Percentiles rank a stretch among this genome's conserved stretches.
These are phyloP conservation scores for Pogonomyrmex californicus DNA, from an alignment of 1,140 invertebrate species.

Conservation along the genomic window DNA sequence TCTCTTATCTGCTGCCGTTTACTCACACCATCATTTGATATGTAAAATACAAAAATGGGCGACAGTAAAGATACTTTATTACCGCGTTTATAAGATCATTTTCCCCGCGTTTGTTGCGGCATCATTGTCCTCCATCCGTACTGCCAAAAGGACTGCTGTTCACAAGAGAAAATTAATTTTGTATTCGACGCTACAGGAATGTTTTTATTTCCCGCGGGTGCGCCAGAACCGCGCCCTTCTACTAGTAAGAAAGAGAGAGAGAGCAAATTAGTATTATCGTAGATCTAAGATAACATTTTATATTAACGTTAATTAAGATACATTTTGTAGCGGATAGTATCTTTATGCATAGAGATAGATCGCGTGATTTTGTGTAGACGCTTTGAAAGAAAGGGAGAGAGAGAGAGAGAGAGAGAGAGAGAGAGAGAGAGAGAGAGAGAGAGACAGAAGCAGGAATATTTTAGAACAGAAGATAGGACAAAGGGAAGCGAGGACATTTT, in stretches of 20 bases:
- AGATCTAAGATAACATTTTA: constrained; percentile 78
- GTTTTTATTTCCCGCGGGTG: constrained; percentile 64
- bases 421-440: too few relatives aligned
- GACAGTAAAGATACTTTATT: not conserved
- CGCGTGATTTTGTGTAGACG: constrained; percentile 66
- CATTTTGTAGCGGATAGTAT: constrained; percentile 77
- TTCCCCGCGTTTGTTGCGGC: not conserved
- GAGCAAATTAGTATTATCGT: constrained; percentile 67
- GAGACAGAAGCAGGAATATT: constrained; percentile 11
- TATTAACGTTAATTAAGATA: constrained; percentile 78
- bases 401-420: constrained; percentile 20
- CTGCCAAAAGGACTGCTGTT: constrained; percentile 34
- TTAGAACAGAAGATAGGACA: constrained; percentile 4
- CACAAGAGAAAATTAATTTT: constrained; percentile 65
- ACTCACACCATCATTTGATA: constrained; percentile 10
- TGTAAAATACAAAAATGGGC: not conserved
- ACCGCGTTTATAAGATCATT: not conserved
- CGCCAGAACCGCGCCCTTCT: constrained; percentile 41
- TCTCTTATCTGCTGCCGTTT: constrained; percentile 37
- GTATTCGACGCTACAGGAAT: constrained; percentile 63
- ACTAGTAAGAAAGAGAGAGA: constrained; percentile 52
- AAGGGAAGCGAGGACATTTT: constrained; percentile 33
- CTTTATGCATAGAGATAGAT: constrained; percentile 53
- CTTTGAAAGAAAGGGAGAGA: constrained; percentile 38
- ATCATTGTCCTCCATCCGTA: constrained; percentile 30